Percentiles rank a stretch among this genome's conserved stretches.
phyloP scores from a whole-genome alignment of 1,140 invertebrate species.

The Apis cerana region DNA sequence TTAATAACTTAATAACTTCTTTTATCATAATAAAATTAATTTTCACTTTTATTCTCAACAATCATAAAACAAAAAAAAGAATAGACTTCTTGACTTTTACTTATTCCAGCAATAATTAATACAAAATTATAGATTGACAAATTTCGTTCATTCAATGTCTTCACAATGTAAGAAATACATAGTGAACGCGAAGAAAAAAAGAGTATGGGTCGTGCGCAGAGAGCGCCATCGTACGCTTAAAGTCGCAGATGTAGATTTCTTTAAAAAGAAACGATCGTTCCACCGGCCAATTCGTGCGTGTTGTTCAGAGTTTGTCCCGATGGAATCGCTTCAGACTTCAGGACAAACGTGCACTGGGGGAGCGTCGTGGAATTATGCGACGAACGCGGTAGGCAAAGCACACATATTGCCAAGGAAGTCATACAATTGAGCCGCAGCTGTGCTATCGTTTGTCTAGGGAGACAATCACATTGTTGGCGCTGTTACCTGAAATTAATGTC shows the following conservation, averaged over 20 bases:
- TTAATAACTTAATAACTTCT: too few species aligned
- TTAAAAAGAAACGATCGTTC: neutral
- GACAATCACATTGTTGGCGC: constrained; percentile 8
- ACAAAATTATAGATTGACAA: too few species aligned
- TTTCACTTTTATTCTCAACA: too few species aligned
- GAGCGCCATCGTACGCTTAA: too few species aligned
- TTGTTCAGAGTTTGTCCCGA: constrained; percentile 9
- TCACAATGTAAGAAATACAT: too few species aligned
- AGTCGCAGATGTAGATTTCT: neutral
- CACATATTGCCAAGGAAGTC: constrained; percentile 11
- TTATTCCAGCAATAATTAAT: too few species aligned
- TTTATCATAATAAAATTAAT: too few species aligned
- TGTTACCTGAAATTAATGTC: constrained; percentile 15
- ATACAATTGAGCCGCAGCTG: constrained; percentile 15
- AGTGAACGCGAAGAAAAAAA: too few species aligned
- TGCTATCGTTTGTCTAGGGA: constrained; percentile 13
- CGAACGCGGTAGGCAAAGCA: constrained; percentile 1
- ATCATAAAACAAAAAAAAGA: too few species aligned
- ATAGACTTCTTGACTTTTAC: too few species aligned
- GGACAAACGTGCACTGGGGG: constrained; percentile 27
- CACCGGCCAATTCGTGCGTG: constrained; percentile 4
- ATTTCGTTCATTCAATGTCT: too few species aligned
- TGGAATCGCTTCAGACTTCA: neutral
- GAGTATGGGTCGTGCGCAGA: too few species aligned
- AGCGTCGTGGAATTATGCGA: constrained; percentile 17